Evolutionary conservation across 2,888 invertebrate species (phyloP).

Genomic region (Barypeithes pellucidus): DNA sequence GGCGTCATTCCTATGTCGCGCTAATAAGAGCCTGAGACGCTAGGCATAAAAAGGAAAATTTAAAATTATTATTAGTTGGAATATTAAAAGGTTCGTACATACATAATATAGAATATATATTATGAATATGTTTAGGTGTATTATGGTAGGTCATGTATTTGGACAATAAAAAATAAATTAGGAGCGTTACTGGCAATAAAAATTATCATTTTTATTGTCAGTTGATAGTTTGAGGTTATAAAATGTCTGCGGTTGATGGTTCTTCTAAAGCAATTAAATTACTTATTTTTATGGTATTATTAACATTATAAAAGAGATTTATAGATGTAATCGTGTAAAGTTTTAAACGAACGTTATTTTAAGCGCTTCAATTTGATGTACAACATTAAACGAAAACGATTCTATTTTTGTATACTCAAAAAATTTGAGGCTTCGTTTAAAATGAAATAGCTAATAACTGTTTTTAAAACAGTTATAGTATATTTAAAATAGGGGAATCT

Average conservation of each 20-base stretch:
- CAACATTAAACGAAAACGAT: background rate
- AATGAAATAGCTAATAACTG: too few species aligned
- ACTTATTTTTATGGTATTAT: constrained; percentile 6
- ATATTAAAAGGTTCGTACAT: constrained; percentile 19
- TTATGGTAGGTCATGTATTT: constrained; percentile 27
- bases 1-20: too few species aligned
- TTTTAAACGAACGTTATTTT: background rate
- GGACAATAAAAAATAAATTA: constrained; percentile 39
- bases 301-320: constrained; percentile 11
- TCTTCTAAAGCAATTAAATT: constrained; percentile 3
- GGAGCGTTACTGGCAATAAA: constrained; percentile 42
- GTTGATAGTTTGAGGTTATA: constrained; percentile 1
- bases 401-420: background rate
- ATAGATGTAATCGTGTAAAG: background rate
- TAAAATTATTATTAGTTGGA: constrained; percentile 33
- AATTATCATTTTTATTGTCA: constrained; percentile 20
- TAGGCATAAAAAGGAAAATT: constrained; percentile 23
- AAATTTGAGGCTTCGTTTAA: too few species aligned
- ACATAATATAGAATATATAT: background rate
- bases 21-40: constrained; percentile 2
- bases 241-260: constrained; percentile 16
- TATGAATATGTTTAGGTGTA: background rate
- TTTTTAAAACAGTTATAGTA: too few species aligned
- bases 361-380: background rate
- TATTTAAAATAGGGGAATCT: too few species aligned